Base-by-base conservation (phyloP, 2,797 vertebrate species). In the Myripristis jacobus region DNA sequence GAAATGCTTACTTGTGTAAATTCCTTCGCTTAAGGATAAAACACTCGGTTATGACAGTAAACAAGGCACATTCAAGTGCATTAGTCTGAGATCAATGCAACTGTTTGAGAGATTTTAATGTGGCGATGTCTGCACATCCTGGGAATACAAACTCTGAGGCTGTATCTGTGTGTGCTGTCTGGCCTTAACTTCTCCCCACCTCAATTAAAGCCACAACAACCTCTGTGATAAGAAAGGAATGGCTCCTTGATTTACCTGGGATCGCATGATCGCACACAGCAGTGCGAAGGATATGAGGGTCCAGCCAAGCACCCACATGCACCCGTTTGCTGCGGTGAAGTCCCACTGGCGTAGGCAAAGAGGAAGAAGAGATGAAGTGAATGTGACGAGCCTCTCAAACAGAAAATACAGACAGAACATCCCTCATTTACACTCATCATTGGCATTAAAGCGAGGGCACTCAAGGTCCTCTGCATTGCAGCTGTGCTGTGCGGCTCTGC, bases 251-350 rank as follows among this genome's bases (percentile, higher is more conserved):
- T 80, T 89, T 88, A 95, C 94, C 87, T 94, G 87, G 4, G 93
- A 91, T 76, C 90, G 87, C 48, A 95, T 24, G 74, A 94, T 93
- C 66, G 89, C 87, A 82, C 91, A 91, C 21, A 96, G 84, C 80
- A 94, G 55, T 16, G 86, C 94, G 56, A 93, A 96, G n/a, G 93
- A 80, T 0, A 95, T 0, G 9, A 96, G 75, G 9, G 94, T 90
- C 80, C 89, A 85, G 70, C 59, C 3, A 2, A 90, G 48, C 70
- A 90, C 89, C 80, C 93, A 93, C 56, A 95, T 55, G 41, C 70
- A 60, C 31, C 93, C 94, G 18, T 56, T 89, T 16, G 57, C 41
- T 36, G 63, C 7, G 3, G 94, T 96, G 82, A 96, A 96, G 89
- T 96, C 95, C 92, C 92, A 94, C 95, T 96, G 78, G 66, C 36